phyloP scores from a whole-genome alignment of 2,888 invertebrate genomes.

The Andrena chrysosceles region DNA sequence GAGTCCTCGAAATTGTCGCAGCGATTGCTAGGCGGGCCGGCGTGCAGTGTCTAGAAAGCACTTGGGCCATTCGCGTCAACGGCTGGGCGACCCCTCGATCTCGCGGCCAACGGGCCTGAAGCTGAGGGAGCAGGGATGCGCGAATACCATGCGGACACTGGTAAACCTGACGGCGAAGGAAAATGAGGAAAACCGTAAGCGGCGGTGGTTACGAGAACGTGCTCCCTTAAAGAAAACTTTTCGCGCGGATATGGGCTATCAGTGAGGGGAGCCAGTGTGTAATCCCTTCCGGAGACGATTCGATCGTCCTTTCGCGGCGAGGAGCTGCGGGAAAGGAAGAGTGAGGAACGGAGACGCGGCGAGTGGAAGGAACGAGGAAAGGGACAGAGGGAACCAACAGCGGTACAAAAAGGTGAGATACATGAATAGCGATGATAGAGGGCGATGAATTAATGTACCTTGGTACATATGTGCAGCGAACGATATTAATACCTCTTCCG shows the following conservation, averaged over 20 bases:
- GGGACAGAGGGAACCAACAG: neutral
- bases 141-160: neutral
- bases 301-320: slow-evolving; percentile 16
- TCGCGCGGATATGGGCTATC: slow-evolving; percentile 16
- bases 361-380: no score
- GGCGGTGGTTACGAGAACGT: slow-evolving; percentile 23
- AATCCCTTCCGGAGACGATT: slow-evolving; percentile 42
- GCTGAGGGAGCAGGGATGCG: neutral
- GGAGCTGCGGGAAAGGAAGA: slow-evolving; percentile 10
- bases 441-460: slow-evolving; percentile 50
- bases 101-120: neutral
- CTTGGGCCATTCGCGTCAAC: slow-evolving; percentile 15
- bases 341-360: neutral
- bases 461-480: neutral
- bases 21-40: slow-evolving; percentile 17
- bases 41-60: slow-evolving; percentile 47
- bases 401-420: slow-evolving; percentile 51
- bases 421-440: slow-evolving; percentile 46
- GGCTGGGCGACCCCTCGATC: slow-evolving; percentile 29
- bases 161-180: neutral
- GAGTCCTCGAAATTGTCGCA: slow-evolving; percentile 44
- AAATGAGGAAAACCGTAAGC: slow-evolving; percentile 9
- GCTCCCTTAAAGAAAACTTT: slow-evolving; percentile 21
- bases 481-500: slow-evolving; percentile 48
- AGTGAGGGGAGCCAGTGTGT: slow-evolving; percentile 29